These are phyloP conservation scores for Cerastis leucographa DNA, from an alignment of 2,888 invertebrate species.

Conservation along the genomic window DNA sequence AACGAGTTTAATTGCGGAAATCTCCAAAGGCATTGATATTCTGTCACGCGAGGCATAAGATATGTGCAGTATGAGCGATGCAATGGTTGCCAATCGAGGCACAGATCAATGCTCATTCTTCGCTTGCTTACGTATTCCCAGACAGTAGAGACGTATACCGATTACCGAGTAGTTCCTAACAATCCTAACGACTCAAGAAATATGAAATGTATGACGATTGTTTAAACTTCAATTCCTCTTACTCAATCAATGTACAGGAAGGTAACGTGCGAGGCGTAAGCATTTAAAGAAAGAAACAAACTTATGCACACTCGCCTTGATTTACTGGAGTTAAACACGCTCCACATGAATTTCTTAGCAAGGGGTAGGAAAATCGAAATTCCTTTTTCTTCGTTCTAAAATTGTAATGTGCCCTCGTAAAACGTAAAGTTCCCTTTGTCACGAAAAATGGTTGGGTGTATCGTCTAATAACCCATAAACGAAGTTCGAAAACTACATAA, in stretches of 20 bases:
- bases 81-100: slow-evolving; percentile 85
- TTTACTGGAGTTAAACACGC: slow-evolving; percentile 63
- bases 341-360: slow-evolving; percentile 47
- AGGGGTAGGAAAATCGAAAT: slow-evolving; percentile 57
- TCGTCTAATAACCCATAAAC: slow-evolving; percentile 46
- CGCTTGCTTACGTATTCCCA: slow-evolving; percentile 55
- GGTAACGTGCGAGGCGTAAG: slow-evolving; percentile 43
- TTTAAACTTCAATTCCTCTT: slow-evolving; percentile 57
- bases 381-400: slow-evolving; percentile 51
- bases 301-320: slow-evolving; percentile 41
- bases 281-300: slow-evolving; percentile 57
- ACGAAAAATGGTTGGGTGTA: slow-evolving; percentile 53
- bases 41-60: slow-evolving; percentile 62
- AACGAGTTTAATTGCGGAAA: slow-evolving; percentile 64
- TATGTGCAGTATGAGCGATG: slow-evolving; percentile 72
- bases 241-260: slow-evolving; percentile 57
- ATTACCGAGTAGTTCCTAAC: slow-evolving; percentile 48
- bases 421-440: slow-evolving; percentile 63
- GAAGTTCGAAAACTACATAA: slow-evolving; percentile 31
- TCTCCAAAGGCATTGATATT: slow-evolving; percentile 65
- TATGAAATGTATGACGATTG: slow-evolving; percentile 60
- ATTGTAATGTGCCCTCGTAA: slow-evolving; percentile 57
- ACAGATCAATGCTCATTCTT: slow-evolving; percentile 73
- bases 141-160: slow-evolving; percentile 36
- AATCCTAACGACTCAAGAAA: slow-evolving; percentile 54